phyloP scores from a whole-genome alignment of 2,888 invertebrate genomes.

The Crematogaster levior region DNA sequence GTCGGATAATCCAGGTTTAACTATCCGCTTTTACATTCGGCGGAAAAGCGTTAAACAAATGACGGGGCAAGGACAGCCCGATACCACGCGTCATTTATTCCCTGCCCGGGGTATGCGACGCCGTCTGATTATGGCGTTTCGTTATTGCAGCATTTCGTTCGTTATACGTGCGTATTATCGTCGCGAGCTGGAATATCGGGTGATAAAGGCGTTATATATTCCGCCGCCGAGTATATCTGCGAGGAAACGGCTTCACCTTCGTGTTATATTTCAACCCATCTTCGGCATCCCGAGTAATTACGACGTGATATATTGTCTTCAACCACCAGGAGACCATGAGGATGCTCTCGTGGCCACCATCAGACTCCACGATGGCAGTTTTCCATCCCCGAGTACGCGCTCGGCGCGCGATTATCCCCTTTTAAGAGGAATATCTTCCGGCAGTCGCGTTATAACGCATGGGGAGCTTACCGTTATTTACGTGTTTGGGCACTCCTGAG shows the following conservation, averaged over 20 bases:
- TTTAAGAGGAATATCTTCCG: slow-evolving; percentile 50
- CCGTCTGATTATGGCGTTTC: slow-evolving; percentile 30
- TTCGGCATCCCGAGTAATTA: slow-evolving; percentile 66
- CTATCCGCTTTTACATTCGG: slow-evolving; percentile 40
- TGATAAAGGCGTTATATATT: slow-evolving; percentile 46
- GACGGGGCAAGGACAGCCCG: not conserved
- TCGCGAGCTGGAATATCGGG: slow-evolving; percentile 45
- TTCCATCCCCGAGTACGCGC: slow-evolving; percentile 40
- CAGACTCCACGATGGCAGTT: slow-evolving; percentile 49
- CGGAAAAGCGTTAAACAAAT: slow-evolving; percentile 39
- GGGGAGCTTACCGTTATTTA: slow-evolving; percentile 38
- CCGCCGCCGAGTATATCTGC: slow-evolving; percentile 12
- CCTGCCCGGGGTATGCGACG: not conserved
- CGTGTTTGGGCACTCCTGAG: slow-evolving; percentile 9
- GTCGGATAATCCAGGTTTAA: slow-evolving; percentile 49
- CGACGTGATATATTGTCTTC: slow-evolving; percentile 55
- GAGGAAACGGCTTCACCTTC: slow-evolving; percentile 38
- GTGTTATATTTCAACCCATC: slow-evolving; percentile 58
- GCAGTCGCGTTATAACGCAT: slow-evolving; percentile 29
- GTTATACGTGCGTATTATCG: slow-evolving; percentile 22
- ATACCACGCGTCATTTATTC: slow-evolving; percentile 22
- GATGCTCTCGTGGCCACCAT: slow-evolving; percentile 25
- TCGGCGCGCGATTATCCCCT: slow-evolving; percentile 55
- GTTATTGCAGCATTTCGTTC: slow-evolving; percentile 28
- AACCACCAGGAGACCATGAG: slow-evolving; percentile 20